A percentile compares a stretch with the other conserved stretches of the same genome.
These are phyloP conservation scores for Luperina nickerlii DNA, from an alignment of 2,888 invertebrate species.

Conservation along the genomic window DNA sequence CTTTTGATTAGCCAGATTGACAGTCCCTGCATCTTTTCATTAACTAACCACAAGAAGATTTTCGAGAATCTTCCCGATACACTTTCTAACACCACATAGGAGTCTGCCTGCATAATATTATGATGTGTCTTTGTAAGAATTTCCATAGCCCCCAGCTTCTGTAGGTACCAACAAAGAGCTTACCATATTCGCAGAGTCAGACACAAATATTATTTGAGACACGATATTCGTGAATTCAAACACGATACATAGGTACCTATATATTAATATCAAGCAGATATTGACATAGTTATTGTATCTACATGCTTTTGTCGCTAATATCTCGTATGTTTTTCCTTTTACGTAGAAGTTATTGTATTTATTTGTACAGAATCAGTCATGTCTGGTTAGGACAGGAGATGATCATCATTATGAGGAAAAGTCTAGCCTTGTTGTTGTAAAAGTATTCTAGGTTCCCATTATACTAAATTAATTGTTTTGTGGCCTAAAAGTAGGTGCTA, in stretches of 20 bases:
- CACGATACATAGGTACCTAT: slow-evolving; percentile 42
- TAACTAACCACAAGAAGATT: not conserved
- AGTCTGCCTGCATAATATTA: not conserved
- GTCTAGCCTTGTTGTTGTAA: not conserved
- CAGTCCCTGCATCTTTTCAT: not conserved
- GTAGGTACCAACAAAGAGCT: not conserved
- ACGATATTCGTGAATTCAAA: slow-evolving; percentile 44
- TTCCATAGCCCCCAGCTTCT: not conserved
- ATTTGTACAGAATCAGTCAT: slow-evolving; percentile 25
- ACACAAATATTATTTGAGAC: slow-evolving; percentile 45
- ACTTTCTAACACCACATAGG: not conserved
- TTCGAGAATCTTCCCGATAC: not conserved
- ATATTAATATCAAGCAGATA: slow-evolving; percentile 56
- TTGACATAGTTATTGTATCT: slow-evolving; percentile 58
- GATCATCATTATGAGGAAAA: slow-evolving; percentile 8
- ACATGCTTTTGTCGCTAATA: slow-evolving; percentile 38
- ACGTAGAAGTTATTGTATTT: slow-evolving; percentile 16
- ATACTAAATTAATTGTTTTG: slow-evolving; percentile 1
- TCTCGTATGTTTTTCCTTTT: slow-evolving; percentile 16
- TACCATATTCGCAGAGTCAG: slow-evolving; percentile 17
- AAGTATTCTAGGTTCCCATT: not conserved
- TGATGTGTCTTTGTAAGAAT: not conserved
- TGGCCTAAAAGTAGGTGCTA: not conserved
- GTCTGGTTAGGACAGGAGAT: slow-evolving; percentile 2
- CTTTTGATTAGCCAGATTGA: not conserved